Conservation (phyloP, 2,797 vertebrate genomes). For the Rhinophrynus dorsalis region DNA sequence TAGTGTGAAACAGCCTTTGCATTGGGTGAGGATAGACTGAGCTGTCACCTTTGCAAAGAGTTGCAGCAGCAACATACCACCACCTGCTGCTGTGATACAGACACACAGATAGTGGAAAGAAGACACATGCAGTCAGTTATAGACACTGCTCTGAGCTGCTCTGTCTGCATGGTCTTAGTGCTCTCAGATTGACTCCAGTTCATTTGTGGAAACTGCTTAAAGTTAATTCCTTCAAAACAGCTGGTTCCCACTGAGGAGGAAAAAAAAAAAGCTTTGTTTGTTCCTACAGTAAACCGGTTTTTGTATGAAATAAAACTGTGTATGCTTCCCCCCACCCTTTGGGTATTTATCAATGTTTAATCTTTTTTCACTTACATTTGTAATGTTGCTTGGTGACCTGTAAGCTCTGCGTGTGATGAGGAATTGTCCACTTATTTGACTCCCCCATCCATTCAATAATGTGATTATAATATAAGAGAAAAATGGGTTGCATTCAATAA, state of each 20-base stretch:
- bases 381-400: no score
- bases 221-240: slow-evolving; percentile 3
- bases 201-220: not conserved
- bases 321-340: no score
- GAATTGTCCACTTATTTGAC: no score
- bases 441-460: no score
- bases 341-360: no score
- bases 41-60: slow-evolving; percentile 30
- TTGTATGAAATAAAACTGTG: no score
- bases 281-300: not conserved
- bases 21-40: slow-evolving; percentile 23
- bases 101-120: slow-evolving; percentile 43
- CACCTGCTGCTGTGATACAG: slow-evolving; percentile 52
- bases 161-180: slow-evolving; percentile 42
- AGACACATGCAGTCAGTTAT: slow-evolving; percentile 41
- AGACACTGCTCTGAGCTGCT: slow-evolving; percentile 25
- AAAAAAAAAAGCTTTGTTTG: not conserved
- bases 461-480: no score
- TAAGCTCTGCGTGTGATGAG: no score
- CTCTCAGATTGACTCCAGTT: not conserved
- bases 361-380: no score
- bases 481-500: no score
- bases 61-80: slow-evolving; percentile 41
- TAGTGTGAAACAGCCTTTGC: not conserved
- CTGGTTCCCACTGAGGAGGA: not conserved